These are phyloP conservation scores for Xyrichtys novacula DNA, from an alignment of 2,797 vertebrate species.

Conservation along the genomic window DNA sequence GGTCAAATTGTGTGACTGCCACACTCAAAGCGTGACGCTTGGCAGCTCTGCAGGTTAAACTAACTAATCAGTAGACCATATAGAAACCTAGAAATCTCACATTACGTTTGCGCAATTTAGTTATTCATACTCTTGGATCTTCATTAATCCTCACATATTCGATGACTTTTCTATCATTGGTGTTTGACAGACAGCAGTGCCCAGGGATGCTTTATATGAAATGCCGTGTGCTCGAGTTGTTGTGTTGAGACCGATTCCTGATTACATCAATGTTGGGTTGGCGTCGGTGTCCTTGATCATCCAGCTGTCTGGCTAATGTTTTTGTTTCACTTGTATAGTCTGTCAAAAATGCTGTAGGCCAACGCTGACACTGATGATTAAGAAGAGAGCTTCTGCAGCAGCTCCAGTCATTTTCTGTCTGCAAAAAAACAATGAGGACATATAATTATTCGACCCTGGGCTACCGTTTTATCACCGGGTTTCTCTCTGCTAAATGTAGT, in stretches of 20 bases:
- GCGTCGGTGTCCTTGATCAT: slow-evolving; percentile 26
- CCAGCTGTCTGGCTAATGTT: slow-evolving; percentile 11
- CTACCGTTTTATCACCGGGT: background rate
- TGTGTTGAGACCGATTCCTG: background rate
- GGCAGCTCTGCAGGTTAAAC: too few species aligned
- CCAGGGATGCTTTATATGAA: background rate
- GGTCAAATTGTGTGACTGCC: too few species aligned
- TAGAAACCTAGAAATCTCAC: too few species aligned
- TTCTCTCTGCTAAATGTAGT: slow-evolving; percentile 4
- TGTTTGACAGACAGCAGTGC: background rate
- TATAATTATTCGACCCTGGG: slow-evolving; percentile 49
- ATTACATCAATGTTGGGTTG: slow-evolving; percentile 10
- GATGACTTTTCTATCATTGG: too few species aligned
- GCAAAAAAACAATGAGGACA: background rate
- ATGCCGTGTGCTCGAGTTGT: background rate
- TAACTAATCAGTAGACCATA: too few species aligned
- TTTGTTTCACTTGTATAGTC: slow-evolving; percentile 26
- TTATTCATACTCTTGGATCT: too few species aligned
- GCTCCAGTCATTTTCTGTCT: slow-evolving; percentile 14
- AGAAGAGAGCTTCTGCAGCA: slow-evolving; percentile 22
- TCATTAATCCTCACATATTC: too few species aligned
- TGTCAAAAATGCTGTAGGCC: slow-evolving; percentile 30
- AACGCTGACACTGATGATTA: slow-evolving; percentile 28
- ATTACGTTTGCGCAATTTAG: too few species aligned
- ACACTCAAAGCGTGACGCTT: too few species aligned